Conservation (phyloP, 2,888 invertebrate species). For the Idaea aversata region DNA sequence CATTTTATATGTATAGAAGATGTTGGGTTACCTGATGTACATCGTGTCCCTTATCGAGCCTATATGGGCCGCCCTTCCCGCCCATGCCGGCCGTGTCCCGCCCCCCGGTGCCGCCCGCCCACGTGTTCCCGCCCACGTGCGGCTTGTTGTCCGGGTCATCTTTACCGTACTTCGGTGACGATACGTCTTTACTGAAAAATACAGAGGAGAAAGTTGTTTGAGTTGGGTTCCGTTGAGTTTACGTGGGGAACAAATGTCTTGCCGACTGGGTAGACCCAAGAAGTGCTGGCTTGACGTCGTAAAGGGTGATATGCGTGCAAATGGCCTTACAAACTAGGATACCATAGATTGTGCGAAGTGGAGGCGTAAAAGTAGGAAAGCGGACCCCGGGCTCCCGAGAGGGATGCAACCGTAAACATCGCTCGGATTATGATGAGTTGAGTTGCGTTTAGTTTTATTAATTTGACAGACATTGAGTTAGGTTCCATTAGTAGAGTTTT, state of each 20-base stretch:
- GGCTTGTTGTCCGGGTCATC: conserved; percentile 93
- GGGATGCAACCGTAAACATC: too few species aligned
- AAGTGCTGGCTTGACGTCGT: too few species aligned
- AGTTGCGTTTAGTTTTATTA: background rate
- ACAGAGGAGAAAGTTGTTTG: background rate
- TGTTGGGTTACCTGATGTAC: conserved; percentile 87
- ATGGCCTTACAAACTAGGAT: too few species aligned
- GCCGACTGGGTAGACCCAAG: too few species aligned
- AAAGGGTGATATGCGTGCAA: too few species aligned
- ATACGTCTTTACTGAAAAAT: conserved; percentile 77
- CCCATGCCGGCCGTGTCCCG: conserved; percentile 97
- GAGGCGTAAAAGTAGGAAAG: too few species aligned
- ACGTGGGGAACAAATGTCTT: too few species aligned
- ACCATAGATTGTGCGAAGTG: too few species aligned
- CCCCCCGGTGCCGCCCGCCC: conserved; percentile 97
- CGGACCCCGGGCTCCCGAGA: too few species aligned
- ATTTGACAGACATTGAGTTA: background rate
- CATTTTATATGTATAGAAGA: too few species aligned
- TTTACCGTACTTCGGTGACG: conserved; percentile 95
- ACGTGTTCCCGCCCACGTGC: conserved; percentile 97
- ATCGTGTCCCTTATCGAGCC: conserved; percentile 95
- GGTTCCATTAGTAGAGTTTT: background rate
- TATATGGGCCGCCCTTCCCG: conserved; percentile 97
- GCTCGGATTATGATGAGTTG: background rate
- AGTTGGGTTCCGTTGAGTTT: too few species aligned